These are phyloP conservation scores for Sebastes cheni DNA, from an alignment of 2,797 vertebrate genomes.

Conservation along the genomic window DNA sequence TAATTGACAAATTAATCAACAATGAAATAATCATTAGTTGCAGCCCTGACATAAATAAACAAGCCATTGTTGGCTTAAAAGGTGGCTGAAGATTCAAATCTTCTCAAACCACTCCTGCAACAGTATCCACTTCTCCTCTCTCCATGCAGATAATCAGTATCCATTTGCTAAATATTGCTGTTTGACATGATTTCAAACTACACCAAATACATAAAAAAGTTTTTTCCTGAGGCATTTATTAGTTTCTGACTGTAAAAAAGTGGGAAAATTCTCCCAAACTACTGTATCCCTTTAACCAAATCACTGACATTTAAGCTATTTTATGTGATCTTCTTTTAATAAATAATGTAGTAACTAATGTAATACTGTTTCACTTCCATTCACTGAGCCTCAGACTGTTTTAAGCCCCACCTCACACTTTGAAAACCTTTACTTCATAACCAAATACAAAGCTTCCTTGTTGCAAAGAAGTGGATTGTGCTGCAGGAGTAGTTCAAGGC, in stretches of 20 bases:
- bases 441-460: not conserved
- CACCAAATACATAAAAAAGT: rapidly evolving
- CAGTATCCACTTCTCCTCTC: not conserved
- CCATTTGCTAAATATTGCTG: not conserved
- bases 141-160: not conserved
- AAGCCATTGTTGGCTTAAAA: not conserved
- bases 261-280: too few relatives aligned
- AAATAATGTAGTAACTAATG: too few relatives aligned
- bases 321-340: too few relatives aligned
- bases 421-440: not conserved
- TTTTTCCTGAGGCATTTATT: too few relatives aligned
- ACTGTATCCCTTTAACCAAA: too few relatives aligned
- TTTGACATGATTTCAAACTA: too few relatives aligned
- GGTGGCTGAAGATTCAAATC: not conserved
- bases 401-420: rapidly evolving
- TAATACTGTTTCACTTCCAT: too few relatives aligned
- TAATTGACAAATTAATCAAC: too few relatives aligned
- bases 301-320: too few relatives aligned
- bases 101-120: not conserved
- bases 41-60: not conserved
- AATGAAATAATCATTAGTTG: too few relatives aligned
- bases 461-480: not conserved
- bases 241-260: too few relatives aligned
- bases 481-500: not conserved
- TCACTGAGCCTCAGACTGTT: too few relatives aligned